A percentile compares a stretch with the other conserved stretches of the same genome.
Conservation (phyloP, 64 coral and sea anemone genomes). For the Actinia tenebrosa region DNA sequence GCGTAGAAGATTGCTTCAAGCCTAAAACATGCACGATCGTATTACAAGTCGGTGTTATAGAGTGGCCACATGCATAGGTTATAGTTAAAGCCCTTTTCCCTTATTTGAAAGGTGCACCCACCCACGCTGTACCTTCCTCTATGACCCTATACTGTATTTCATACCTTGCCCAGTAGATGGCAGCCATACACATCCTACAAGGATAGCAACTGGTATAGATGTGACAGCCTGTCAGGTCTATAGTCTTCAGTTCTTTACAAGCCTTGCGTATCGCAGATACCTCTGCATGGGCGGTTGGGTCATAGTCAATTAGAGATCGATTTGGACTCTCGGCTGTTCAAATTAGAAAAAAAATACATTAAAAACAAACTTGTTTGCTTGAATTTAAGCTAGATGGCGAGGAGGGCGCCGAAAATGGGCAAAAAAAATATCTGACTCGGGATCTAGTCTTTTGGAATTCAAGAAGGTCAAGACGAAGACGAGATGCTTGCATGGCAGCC, state of each 20-base stretch:
- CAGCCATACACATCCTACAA: conserved; percentile 39
- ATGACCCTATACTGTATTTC: not conserved
- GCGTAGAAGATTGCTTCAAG: not conserved
- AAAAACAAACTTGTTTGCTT: no score
- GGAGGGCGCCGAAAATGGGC: no score
- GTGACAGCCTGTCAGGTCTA: conserved; percentile 37
- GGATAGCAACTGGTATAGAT: conserved; percentile 53
- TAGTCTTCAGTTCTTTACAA: conserved; percentile 29
- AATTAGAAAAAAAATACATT: not conserved
- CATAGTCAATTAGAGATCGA: conserved; percentile 16
- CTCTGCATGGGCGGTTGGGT: conserved; percentile 44
- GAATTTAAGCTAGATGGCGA: no score
- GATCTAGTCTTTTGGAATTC: no score
- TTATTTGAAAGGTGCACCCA: not conserved
- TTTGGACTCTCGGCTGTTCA: conserved; percentile 22
- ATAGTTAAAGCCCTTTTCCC: not conserved
- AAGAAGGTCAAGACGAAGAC: no score
- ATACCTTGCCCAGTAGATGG: conserved; percentile 42
- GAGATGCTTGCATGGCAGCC: no score
- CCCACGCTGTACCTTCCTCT: not conserved
- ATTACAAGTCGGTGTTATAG: not conserved
- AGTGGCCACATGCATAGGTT: not conserved
- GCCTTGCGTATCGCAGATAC: conserved; percentile 42
- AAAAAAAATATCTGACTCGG: no score
- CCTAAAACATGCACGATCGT: not conserved